Percentiles rank a stretch among this genome's conserved stretches.
Conservation (phyloP, 1,140 invertebrate genomes). For the Drosophila obscura region DNA sequence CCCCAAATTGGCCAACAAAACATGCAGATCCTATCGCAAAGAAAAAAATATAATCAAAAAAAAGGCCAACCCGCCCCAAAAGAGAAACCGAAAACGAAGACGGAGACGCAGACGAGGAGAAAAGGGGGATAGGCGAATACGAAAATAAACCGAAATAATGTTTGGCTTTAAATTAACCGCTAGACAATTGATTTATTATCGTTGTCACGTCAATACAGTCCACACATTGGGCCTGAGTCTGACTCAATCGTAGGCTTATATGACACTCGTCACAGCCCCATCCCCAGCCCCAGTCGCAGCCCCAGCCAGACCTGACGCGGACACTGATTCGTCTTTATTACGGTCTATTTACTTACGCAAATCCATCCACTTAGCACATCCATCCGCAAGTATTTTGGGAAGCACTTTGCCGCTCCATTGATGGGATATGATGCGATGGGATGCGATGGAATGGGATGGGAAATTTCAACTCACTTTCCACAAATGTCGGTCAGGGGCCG, state of each 20-base stretch:
- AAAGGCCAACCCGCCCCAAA: conserved; percentile 9
- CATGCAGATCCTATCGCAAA: conserved; percentile 59
- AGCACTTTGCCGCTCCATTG: conserved; percentile 10
- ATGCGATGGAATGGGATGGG: background rate
- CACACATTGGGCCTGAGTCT: conserved; percentile 13
- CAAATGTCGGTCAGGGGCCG: conserved; percentile 19
- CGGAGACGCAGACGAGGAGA: conserved; percentile 6
- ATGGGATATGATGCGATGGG: background rate
- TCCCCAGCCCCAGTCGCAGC: conserved; percentile 6
- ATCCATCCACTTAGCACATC: conserved; percentile 41
- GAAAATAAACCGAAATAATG: conserved; percentile 12
- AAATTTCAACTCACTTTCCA: conserved; percentile 40
- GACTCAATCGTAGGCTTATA: conserved; percentile 39
- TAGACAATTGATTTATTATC: conserved; percentile 75
- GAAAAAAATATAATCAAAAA: conserved; percentile 33
- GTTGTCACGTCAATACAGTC: conserved; percentile 57
- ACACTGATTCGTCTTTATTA: conserved; percentile 14
- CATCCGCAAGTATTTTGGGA: conserved; percentile 28
- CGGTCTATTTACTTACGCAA: conserved; percentile 38
- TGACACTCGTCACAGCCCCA: conserved; percentile 19
- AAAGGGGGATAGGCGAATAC: background rate
- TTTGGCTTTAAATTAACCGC: conserved; percentile 54
- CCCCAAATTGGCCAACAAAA: conserved; percentile 36
- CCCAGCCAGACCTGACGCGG: background rate
- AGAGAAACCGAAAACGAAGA: conserved; percentile 15